Base-by-base conservation (phyloP, 2,113 vertebrate genomes). In the Gopherus flavomarginatus region DNA sequence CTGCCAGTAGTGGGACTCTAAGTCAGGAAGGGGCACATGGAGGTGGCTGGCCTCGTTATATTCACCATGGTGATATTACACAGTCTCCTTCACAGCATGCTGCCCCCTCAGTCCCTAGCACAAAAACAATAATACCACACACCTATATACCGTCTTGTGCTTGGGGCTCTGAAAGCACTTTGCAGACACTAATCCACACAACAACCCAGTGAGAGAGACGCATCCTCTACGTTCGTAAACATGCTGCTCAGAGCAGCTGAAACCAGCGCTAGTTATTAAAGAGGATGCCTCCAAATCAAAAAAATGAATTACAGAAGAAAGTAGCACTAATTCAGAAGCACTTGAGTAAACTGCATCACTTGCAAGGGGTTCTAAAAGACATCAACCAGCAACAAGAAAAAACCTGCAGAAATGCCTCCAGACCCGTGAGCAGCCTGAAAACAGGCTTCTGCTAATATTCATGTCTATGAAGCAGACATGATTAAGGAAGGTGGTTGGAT, bases 311-410 rank as follows among this genome's bases (percentile, higher is more conserved):
- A 8, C 99, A 99, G 97, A 98, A 99, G 91, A 99, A 99, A 95
- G 99, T 99, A 83, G 92, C 98, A 0, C 97, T 99, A 94, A 99
- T 99, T 94, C 99, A 99, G 98, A 99, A 99, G 87, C 99, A 99
- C 92, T 96, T 99, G 93, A 92, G 98, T 35, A 99, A 99, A 96
- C 98, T 99, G 78, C 98, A 99, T 79, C 98, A 99, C 56, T 99
- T 99, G 99, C 99, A 99, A 62, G 99, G 99, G 94, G 99, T 99
- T 50, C 98, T 99, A 24, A 99, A 99, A 91, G 99, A 99, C 81
- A 99, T 99, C 84, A 99, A 98, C 3, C 96, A 98, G 8, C 99
- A 99, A 96, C 99, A 53, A 99, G 92, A 99, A 99, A 49, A 99
- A 99, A 90, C 99, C 99, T 10, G 93, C 99, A 1, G 99, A 99